Evolutionary conservation across 2,113 vertebrate genomes (phyloP), one percentile per base, ranked within the genome.

Genomic region (Parotia lawesii): DNA sequence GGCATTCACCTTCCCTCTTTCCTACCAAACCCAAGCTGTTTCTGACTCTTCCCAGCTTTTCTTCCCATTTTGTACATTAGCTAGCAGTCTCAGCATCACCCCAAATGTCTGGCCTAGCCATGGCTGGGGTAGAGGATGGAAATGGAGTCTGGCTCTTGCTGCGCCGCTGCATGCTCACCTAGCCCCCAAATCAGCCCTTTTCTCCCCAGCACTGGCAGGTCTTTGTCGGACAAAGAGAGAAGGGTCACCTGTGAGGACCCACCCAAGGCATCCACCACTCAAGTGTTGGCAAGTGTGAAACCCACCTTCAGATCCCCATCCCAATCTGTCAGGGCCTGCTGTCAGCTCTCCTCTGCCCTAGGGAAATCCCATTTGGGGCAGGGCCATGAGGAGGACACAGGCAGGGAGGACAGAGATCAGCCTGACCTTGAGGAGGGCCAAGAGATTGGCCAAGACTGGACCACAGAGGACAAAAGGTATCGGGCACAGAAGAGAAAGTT

Each of bases 11-110:
- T 62, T 40, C n/a, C 21, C 38, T 57, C 25, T 72, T 85, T 72
- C 29, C 87, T 66, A 23, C 29, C n/a, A 65, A 75, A 65, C 9
- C 44, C 45, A 8, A 48, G 33, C 7, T 12, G 2, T 35, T 82
- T 48, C 29, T 74, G 22, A 6, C 35, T 40, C 37, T 75, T 72
- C 21, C 22, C 44, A 53, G 28, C 7, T 74, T 79, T 86, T 58
- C 18, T 56, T 42, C 13, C 18, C 0, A 0, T 47, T 81, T 66
- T 40, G 19, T 51, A 40, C 6, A 2, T 22, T 7, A 89, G 7
- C 0, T 0, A 75, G 48, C 9, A 38, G 37, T 6, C 66, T 73
- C 35, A 35, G n/a, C 22, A 19, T 37, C 38, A 45, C 12, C 31
- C 23, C 42, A 48, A n/a, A 33, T 3, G 2, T 4, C 83, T 66